These are phyloP conservation scores for Hippocampus guttulatus DNA, from an alignment of 2,113 vertebrate genomes.

Conservation along the genomic window DNA sequence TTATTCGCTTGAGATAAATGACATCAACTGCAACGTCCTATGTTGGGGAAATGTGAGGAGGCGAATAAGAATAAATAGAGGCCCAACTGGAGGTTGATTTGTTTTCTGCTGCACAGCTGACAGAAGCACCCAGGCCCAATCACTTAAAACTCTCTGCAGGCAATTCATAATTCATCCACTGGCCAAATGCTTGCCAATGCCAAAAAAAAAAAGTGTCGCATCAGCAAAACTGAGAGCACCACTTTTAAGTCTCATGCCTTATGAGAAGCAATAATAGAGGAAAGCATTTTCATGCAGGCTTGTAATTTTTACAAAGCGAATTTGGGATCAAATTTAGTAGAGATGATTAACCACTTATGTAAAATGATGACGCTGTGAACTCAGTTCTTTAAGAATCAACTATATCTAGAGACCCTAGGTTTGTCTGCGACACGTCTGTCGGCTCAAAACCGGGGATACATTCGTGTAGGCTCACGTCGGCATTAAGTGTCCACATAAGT, in stretches of 20 bases:
- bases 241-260: not conserved
- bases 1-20: not conserved
- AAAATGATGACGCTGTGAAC: not conserved
- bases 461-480: no score
- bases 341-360: not conserved
- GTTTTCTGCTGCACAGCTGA: slow-evolving; percentile 16
- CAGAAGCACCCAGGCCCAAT: slow-evolving; percentile 10
- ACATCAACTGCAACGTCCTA: not conserved
- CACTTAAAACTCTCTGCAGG: slow-evolving; percentile 18
- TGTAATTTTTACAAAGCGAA: not conserved
- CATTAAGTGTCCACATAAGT: no score
- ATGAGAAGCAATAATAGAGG: not conserved
- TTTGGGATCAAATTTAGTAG: not conserved
- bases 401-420: no score
- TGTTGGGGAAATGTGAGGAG: slow-evolving; percentile 4
- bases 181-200: not conserved
- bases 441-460: no score
- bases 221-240: not conserved
- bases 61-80: not conserved
- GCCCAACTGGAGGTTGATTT: slow-evolving; percentile 1
- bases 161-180: slow-evolving; percentile 7
- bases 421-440: no score
- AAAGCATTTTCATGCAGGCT: not conserved
- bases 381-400: not conserved
- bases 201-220: slow-evolving; percentile 5